These are phyloP conservation scores for Patiria pectinifera DNA, from an alignment of 53 echinoderm and acorn worm genomes.

Conservation along the genomic window DNA sequence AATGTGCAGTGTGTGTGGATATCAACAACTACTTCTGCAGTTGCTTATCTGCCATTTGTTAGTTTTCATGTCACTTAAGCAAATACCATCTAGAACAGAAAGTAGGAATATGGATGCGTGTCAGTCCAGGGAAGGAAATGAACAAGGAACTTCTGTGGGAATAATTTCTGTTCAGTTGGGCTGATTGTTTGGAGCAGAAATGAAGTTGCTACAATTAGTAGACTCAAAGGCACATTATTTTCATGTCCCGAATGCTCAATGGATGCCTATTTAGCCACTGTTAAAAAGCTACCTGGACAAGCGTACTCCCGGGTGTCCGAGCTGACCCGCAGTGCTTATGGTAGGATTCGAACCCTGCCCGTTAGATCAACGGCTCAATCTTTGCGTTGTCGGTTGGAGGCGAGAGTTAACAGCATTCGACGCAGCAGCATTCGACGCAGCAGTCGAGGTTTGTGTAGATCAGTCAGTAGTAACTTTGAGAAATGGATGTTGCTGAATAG, in stretches of 20 bases:
- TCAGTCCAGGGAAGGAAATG: not conserved
- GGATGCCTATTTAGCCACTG: not conserved
- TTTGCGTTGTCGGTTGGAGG: not conserved
- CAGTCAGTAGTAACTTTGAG: not conserved
- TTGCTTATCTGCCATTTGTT: not conserved
- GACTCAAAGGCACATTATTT: not conserved
- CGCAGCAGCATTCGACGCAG: not conserved
- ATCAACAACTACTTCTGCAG: not conserved
- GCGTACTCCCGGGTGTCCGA: not conserved
- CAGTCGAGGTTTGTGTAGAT: not conserved
- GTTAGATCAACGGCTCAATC: not conserved
- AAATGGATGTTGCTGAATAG: not conserved
- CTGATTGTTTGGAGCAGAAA: not conserved
- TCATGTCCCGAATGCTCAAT: not conserved
- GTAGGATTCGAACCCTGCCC: slow-evolving; percentile 13
- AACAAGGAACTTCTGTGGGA: not conserved
- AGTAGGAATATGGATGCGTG: not conserved
- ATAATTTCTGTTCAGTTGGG: not conserved
- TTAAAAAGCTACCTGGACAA: not conserved
- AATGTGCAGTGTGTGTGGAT: not conserved
- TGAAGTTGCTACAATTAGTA: not conserved
- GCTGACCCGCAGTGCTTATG: not conserved
- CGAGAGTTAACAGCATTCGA: not conserved
- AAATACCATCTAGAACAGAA: not conserved
- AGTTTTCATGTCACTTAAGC: not conserved